Conservation (phyloP, 2,888 invertebrate genomes). For the Branchipolynoe longqiensis region DNA sequence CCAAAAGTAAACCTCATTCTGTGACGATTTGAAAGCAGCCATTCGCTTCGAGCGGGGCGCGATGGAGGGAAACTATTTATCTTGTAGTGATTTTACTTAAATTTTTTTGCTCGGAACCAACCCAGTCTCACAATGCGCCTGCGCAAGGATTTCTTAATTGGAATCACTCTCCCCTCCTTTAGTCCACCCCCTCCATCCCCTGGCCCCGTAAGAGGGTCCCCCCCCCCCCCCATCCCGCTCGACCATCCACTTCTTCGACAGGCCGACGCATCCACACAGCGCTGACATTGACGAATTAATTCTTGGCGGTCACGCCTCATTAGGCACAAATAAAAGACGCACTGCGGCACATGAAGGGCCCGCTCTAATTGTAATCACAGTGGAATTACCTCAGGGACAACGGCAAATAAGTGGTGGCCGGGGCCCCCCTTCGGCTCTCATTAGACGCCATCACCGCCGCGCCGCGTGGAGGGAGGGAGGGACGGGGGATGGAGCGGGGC, state of each 20-base stretch:
- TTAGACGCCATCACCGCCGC: not conserved
- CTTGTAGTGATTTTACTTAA: too few relatives aligned
- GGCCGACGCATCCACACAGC: too few relatives aligned
- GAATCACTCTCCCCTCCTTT: not conserved
- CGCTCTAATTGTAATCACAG: slow-evolving; percentile 37
- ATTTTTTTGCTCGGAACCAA: too few relatives aligned
- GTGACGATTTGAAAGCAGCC: too few relatives aligned
- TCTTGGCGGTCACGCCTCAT: slow-evolving; percentile 21
- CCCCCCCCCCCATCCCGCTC: too few relatives aligned
- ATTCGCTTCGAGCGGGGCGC: too few relatives aligned
- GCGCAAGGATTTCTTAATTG: too few relatives aligned
- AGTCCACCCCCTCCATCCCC: not conserved
- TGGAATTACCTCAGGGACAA: slow-evolving; percentile 14
- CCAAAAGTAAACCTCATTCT: too few relatives aligned
- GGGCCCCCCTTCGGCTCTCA: not conserved
- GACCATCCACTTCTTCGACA: too few relatives aligned
- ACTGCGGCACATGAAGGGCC: slow-evolving; percentile 22
- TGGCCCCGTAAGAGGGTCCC: too few relatives aligned
- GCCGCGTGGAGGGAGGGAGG: not conserved
- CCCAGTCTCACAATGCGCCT: too few relatives aligned
- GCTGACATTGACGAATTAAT: slow-evolving; percentile 46
- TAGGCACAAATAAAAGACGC: slow-evolving; percentile 40
- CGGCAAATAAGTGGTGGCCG: slow-evolving; percentile 15
- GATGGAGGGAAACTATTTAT: too few relatives aligned
- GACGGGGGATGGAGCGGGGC: not conserved